Evolutionary conservation across 2,888 invertebrate species (phyloP).

Genomic region (Seira musarum): DNA sequence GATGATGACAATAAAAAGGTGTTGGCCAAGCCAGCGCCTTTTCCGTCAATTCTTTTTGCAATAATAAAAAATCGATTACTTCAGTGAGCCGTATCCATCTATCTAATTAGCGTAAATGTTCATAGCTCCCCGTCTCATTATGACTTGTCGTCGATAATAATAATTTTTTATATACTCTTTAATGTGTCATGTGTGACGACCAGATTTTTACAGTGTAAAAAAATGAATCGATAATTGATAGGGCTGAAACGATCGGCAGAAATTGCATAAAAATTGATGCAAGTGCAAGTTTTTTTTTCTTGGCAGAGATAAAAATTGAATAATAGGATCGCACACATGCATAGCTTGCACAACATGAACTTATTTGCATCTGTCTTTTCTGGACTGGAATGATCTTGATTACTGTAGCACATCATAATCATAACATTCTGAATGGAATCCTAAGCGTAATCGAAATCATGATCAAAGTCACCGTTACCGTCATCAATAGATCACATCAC

Average conservation of each 20-base stretch:
- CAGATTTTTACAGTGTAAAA: background rate
- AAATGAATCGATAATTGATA: background rate
- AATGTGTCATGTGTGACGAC: constrained; percentile 12
- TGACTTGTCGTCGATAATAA: background rate
- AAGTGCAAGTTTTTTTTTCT: constrained; percentile 13
- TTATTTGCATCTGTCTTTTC: background rate
- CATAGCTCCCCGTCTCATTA: constrained; percentile 11
- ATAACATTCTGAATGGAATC: background rate
- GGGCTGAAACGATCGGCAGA: constrained; percentile 10
- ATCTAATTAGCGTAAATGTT: constrained; percentile 12
- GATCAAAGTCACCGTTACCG: background rate
- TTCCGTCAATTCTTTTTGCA: background rate
- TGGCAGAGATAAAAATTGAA: constrained; percentile 1
- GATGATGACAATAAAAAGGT: background rate
- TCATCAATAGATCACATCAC: background rate
- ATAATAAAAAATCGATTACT: constrained; percentile 14
- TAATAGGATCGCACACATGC: constrained; percentile 10
- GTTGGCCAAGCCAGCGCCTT: constrained; percentile 3
- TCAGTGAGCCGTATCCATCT: background rate
- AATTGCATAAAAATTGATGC: constrained; percentile 5
- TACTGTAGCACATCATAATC: background rate
- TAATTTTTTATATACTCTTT: constrained; percentile 25
- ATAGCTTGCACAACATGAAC: background rate
- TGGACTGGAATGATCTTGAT: constrained; percentile 12
- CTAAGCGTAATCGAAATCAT: background rate